Conservation (phyloP, 2,888 invertebrate genomes). For the Pristionchus japonicus region DNA sequence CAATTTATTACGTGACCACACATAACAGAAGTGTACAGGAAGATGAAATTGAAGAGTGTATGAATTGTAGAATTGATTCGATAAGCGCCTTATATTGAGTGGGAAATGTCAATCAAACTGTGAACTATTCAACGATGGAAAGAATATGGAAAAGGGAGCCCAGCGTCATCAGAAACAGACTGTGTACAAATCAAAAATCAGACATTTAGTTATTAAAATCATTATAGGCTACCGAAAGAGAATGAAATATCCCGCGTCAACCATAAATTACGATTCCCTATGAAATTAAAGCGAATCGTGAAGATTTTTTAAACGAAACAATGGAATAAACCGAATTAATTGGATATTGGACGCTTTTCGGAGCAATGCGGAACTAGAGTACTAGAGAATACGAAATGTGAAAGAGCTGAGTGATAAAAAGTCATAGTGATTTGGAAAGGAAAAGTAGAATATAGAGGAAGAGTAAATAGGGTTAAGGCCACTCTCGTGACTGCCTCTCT, state of each 20-base stretch:
- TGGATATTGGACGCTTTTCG: neutral
- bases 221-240: neutral
- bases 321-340: neutral
- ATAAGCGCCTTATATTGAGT: neutral
- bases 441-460: conserved; percentile 1
- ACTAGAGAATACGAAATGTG: neutral
- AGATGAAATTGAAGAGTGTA: neutral
- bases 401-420: neutral
- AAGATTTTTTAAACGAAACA: neutral
- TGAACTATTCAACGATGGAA: neutral
- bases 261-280: neutral
- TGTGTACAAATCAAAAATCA: neutral
- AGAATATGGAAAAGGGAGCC: neutral
- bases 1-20: neutral
- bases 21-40: neutral
- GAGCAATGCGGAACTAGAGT: neutral
- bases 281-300: neutral
- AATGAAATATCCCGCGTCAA: neutral
- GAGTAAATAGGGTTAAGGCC: conserved; percentile 7
- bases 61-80: neutral
- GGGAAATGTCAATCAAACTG: neutral
- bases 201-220: neutral
- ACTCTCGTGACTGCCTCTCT: neutral
- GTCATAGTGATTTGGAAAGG: neutral
- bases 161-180: neutral